A percentile compares a stretch with the other conserved stretches of the same genome.
These are phyloP conservation scores for Mixornis gularis DNA, from an alignment of 2,113 vertebrate species.

Conservation along the genomic window DNA sequence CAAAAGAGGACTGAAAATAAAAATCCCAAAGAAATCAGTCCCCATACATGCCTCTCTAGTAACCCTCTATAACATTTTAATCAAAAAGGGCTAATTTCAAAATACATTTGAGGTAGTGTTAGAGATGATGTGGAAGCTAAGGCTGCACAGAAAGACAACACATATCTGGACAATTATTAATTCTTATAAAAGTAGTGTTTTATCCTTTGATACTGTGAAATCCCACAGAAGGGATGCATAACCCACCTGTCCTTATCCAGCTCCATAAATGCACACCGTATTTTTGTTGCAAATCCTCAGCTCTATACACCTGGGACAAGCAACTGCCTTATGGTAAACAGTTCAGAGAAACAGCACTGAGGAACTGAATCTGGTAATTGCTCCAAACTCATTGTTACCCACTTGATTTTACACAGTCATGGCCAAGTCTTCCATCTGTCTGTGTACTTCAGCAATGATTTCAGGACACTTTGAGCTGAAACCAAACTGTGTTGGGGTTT, in stretches of 20 bases:
- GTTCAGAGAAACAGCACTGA: constrained; percentile 2
- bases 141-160: not conserved
- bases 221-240: not conserved
- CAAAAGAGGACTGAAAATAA: not conserved
- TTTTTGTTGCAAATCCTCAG: constrained; percentile 28
- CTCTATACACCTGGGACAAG: not conserved
- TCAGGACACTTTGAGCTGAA: constrained; percentile 49
- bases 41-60: not conserved
- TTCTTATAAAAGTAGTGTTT: not conserved
- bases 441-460: constrained; percentile 53
- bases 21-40: not conserved
- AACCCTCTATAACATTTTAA: not conserved
- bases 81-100: not conserved
- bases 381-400: constrained; percentile 14
- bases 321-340: not conserved
- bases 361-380: constrained; percentile 29
- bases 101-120: not conserved
- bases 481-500: not conserved
- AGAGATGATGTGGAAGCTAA: not conserved
- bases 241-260: not conserved
- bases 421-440: constrained; percentile 67
- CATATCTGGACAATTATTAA: not conserved
- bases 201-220: not conserved
- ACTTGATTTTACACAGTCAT: constrained; percentile 50
- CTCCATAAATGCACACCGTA: not conserved